Conservation (phyloP, 2,113 vertebrate genomes). For the Prunella himalayana region DNA sequence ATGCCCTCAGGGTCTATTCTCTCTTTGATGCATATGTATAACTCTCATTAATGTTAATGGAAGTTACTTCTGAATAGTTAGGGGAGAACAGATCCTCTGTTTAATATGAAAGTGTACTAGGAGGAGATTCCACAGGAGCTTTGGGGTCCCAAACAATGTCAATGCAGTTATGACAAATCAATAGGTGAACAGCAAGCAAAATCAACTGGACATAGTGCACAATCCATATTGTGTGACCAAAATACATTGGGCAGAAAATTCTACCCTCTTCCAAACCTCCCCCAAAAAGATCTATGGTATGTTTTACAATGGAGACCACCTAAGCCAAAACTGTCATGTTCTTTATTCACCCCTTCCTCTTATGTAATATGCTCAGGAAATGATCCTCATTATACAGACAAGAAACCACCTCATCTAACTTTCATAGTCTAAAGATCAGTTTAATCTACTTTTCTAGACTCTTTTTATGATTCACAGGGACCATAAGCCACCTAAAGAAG, state of each 20-base stretch:
- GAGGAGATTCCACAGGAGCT: slow-evolving; percentile 1
- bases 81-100: not conserved
- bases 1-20: slow-evolving; percentile 46
- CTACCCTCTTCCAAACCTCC: not conserved
- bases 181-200: not conserved
- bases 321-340: not conserved
- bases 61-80: not conserved
- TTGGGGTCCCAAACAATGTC: slow-evolving; percentile 46
- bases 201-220: not conserved
- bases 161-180: not conserved
- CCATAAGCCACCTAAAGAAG: not conserved
- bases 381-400: not conserved
- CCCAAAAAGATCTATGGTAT: not conserved
- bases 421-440: not conserved
- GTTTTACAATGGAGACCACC: not conserved
- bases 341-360: not conserved
- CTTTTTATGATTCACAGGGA: not conserved
- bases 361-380: not conserved
- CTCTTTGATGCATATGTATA: slow-evolving; percentile 25
- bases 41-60: slow-evolving; percentile 46
- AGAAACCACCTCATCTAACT: not conserved
- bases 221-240: not conserved
- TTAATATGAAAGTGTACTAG: not conserved
- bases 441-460: not conserved
- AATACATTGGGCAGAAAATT: not conserved